phyloP scores from a whole-genome alignment of 2,113 vertebrate genomes.

The Meleagris gallopavo region DNA sequence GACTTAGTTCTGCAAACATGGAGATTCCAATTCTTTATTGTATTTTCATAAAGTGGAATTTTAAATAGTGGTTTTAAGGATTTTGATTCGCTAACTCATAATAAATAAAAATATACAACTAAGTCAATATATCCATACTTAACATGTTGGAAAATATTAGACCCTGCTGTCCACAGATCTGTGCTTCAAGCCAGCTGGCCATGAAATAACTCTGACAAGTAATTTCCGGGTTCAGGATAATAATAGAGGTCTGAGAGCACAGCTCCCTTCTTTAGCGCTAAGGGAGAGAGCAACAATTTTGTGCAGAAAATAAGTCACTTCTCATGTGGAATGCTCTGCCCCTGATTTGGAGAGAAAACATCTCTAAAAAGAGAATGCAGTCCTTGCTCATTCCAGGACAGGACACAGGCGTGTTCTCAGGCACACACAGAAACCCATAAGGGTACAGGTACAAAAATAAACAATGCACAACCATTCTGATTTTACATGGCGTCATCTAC shows the following conservation, averaged over 20 bases:
- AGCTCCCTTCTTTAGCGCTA: neutral
- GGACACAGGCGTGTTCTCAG: neutral
- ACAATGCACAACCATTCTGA: neutral
- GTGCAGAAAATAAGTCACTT: neutral
- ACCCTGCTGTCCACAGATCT: neutral
- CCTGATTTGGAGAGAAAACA: neutral
- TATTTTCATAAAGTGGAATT: neutral
- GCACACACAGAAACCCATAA: neutral
- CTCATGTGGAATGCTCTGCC: neutral
- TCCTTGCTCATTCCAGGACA: neutral
- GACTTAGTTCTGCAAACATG: neutral
- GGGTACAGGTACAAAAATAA: neutral
- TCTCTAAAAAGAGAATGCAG: neutral
- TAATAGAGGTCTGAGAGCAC: neutral
- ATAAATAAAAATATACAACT: neutral
- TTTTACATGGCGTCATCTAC: neutral
- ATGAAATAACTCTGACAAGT: neutral
- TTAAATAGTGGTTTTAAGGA: neutral
- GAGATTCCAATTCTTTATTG: neutral
- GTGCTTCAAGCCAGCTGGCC: neutral
- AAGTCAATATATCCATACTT: neutral
- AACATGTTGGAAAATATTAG: neutral
- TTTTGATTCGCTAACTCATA: neutral
- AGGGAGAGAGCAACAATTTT: neutral
- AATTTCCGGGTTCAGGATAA: constrained; percentile 4